Conservation (phyloP, 2,113 vertebrate species). For the Muscicapa adusta region DNA sequence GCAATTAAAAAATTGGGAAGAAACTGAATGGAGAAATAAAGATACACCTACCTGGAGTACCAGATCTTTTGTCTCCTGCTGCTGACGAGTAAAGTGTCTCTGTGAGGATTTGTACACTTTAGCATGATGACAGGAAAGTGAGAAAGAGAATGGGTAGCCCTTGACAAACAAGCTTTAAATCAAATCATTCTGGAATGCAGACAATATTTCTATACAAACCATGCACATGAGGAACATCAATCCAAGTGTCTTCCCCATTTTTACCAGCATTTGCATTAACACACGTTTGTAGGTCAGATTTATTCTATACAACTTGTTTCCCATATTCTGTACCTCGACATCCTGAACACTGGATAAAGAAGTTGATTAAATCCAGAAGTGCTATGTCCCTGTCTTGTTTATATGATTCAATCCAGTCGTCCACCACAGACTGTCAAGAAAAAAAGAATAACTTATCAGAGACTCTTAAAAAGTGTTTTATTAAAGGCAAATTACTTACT, state of each 20-base stretch:
- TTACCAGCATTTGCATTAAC: not conserved
- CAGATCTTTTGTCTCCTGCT: not conserved
- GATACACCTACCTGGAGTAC: not conserved
- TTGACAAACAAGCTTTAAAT: slow-evolving; percentile 18
- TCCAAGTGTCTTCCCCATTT: not conserved
- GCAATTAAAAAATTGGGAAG: not conserved
- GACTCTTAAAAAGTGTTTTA: slow-evolving; percentile 32
- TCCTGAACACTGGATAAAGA: slow-evolving; percentile 99
- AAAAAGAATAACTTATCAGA: slow-evolving; percentile 61
- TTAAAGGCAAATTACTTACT: slow-evolving; percentile 43
- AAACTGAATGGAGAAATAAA: not conserved
- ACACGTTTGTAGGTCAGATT: not conserved
- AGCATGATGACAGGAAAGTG: not conserved
- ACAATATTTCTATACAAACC: not conserved
- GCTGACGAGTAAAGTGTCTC: not conserved
- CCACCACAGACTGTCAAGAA: slow-evolving; percentile 88
- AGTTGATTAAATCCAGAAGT: slow-evolving; percentile 98
- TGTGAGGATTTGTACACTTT: not conserved
- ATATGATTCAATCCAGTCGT: slow-evolving; percentile 99
- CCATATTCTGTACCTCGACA: slow-evolving; percentile 89
- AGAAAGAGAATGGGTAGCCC: not conserved
- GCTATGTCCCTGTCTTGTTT: slow-evolving; percentile 98
- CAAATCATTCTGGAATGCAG: not conserved
- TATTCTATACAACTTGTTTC: slow-evolving; percentile 52
- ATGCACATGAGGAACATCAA: not conserved